Base-by-base conservation (phyloP, 2,797 vertebrate genomes). In the Hippopotamyrus pictus region DNA sequence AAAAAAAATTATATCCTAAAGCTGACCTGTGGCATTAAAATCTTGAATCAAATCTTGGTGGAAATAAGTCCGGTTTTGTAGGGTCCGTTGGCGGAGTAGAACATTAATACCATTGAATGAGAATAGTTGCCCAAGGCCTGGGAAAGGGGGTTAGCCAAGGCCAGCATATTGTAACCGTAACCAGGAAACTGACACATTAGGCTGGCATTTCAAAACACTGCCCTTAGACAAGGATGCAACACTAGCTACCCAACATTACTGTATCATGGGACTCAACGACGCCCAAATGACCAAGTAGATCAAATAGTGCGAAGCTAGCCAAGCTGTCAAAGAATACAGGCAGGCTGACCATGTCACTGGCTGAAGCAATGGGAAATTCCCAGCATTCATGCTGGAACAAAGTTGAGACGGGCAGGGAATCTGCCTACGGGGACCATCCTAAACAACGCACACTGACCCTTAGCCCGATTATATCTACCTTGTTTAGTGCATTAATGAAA, bases 151-250 rank as follows among this genome's bases (percentile, higher is more conserved):
- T 9, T 19, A 62, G 44, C 22, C 12, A 53, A 87, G 84, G 83
- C 3, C 62, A 86, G 84, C 12, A 44, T 46, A 89, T 87, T 89
- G 88, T 62, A 73, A 86, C 84, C 53, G 62, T 89, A 73, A 89
- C 57, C 84, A 89, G 89, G 84, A 89, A 76, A 89, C 46, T 12
- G 7, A 51, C 7, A 29, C 59, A 73, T n/a, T 65, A 73, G 79
- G 8, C 83, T 33, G 44, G 22, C 46, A 76, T 89, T 86, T 87
- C 33, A 76, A 89, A 57, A 89, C 62, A 89, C 4, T 29, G 65
- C 85, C 82, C 59, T 25, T 17, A 19, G 46, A 50, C 33, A 14
- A 19, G 89, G 29, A 46, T 46, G 59, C 62, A 53, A 73, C 57
- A 73, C n/a, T 6, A 57, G 25, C 57, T n/a, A 69, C 88, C 14